Evolutionary conservation across 2,888 invertebrate genomes (phyloP).

Genomic region (Melinaea menophilus): DNA sequence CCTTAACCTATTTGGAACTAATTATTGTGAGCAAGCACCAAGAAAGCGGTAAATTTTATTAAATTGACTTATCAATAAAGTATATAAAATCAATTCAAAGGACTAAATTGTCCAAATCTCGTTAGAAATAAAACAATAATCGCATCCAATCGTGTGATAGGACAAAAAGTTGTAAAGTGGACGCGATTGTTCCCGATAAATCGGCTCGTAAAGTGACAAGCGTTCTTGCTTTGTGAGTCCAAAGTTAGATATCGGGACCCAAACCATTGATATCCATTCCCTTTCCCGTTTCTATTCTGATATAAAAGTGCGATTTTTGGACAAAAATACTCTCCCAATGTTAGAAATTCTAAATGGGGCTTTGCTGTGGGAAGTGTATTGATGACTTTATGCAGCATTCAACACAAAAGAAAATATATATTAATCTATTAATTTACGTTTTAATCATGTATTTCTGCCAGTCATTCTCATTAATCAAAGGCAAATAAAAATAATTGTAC

Average conservation of each 20-base stretch:
- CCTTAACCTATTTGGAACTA: background rate
- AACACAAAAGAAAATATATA: background rate
- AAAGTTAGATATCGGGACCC: constrained; percentile 23
- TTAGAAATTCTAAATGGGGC: background rate
- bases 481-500: no score
- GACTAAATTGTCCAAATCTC: background rate
- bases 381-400: constrained; percentile 1
- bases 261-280: constrained; percentile 13
- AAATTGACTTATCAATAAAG: background rate
- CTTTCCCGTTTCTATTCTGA: constrained; percentile 11
- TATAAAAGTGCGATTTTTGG: constrained; percentile 10
- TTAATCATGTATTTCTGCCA: no score
- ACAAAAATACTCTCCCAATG: background rate
- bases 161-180: constrained; percentile 21
- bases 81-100: constrained; percentile 2
- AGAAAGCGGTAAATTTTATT: no score
- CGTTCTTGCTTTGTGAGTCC: constrained; percentile 23
- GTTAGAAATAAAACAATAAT: constrained; percentile 10
- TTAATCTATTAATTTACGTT: background rate
- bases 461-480: no score
- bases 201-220: constrained; percentile 27
- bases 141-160: constrained; percentile 13
- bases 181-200: constrained; percentile 20
- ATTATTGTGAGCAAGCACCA: no score
- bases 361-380: background rate